Evolutionary conservation across 2,888 invertebrate species (phyloP).

Genomic region (Andrena flavipes): DNA sequence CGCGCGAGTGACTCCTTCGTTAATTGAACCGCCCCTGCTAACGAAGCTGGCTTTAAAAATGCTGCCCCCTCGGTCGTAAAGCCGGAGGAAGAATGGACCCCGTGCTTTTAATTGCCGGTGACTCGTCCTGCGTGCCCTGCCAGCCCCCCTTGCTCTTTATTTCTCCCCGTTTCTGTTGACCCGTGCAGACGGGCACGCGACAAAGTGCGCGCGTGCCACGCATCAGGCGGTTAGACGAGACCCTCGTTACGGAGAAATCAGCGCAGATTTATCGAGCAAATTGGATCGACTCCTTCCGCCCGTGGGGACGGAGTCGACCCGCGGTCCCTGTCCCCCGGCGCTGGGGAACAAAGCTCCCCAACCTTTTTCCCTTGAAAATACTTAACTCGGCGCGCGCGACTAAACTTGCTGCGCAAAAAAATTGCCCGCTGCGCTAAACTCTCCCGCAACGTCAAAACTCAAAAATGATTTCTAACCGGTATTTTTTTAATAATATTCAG

Average conservation of each 20-base stretch:
- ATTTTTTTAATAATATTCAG: too few species aligned
- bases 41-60: conserved; percentile 43
- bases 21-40: conserved; percentile 56
- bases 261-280: conserved; percentile 64
- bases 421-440: neutral
- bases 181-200: conserved; percentile 55
- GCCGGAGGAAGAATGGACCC: conserved; percentile 26
- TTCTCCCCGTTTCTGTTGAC: neutral
- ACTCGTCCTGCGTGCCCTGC: conserved; percentile 18
- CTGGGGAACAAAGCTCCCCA: conserved; percentile 46
- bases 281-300: conserved; percentile 61
- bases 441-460: too few species aligned
- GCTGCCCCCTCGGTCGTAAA: neutral
- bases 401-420: neutral
- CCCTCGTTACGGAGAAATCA: conserved; percentile 66
- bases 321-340: conserved; percentile 8
- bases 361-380: conserved; percentile 34
- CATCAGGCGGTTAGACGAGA: conserved; percentile 45
- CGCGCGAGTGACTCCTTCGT: conserved; percentile 10
- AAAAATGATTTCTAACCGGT: too few species aligned
- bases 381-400: conserved; percentile 11
- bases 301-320: conserved; percentile 34
- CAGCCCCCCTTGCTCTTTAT: neutral
- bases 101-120: conserved; percentile 60
- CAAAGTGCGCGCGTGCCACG: conserved; percentile 63